These are phyloP conservation scores for Colletes gigas DNA, from an alignment of 1,140 invertebrate genomes.

Conservation along the genomic window DNA sequence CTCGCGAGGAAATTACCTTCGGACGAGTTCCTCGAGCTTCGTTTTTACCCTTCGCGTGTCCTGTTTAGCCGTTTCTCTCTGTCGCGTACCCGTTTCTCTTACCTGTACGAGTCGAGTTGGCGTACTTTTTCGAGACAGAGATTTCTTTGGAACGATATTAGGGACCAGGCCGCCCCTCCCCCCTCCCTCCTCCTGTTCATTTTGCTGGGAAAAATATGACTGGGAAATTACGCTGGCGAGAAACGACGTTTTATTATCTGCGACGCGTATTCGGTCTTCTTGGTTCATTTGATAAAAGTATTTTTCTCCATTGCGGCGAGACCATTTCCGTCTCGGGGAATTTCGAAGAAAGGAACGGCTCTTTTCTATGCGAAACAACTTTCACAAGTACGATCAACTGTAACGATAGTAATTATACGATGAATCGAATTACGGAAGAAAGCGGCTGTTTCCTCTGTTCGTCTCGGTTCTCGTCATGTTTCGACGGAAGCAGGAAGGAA, in stretches of 20 bases:
- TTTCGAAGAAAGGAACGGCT: conserved; percentile 29
- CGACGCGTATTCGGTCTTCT: conserved; percentile 12
- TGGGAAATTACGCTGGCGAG: conserved; percentile 21
- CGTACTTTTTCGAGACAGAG: background rate
- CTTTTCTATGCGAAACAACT: background rate
- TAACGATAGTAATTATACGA: too few species aligned
- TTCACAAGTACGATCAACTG: too few species aligned
- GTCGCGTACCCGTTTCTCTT: too few species aligned
- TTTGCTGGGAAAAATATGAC: conserved; percentile 5
- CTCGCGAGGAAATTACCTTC: conserved; percentile 30
- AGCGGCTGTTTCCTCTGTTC: background rate
- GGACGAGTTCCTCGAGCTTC: background rate
- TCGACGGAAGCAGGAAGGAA: too few species aligned
- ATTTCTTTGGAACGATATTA: conserved; percentile 9
- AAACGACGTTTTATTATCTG: conserved; percentile 35
- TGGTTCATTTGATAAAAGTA: conserved; percentile 3
- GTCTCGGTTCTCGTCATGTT: too few species aligned
- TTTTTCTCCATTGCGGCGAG: conserved; percentile 21
- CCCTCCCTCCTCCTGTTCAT: background rate
- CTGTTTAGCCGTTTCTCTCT: conserved; percentile 4
- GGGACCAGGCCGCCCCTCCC: background rate
- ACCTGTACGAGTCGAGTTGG: too few species aligned
- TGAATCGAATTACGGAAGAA: background rate
- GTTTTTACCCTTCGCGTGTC: background rate
- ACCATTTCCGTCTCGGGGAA: conserved; percentile 17